Evolutionary conservation across 2,113 vertebrate species (phyloP).

Genomic region (Grammomys surdaster): DNA sequence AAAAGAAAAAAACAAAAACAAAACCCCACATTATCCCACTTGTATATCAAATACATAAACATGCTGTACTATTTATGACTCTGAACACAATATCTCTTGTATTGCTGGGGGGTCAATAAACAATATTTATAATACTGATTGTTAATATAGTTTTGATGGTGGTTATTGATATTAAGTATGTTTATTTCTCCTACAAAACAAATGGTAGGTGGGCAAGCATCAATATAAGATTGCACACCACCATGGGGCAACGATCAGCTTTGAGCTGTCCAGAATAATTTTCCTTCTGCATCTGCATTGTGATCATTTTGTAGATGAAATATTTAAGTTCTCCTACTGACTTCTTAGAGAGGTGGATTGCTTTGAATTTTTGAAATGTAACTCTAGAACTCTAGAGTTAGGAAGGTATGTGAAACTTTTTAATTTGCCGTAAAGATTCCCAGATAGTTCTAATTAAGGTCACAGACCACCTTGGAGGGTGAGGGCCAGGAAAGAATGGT

Average conservation of each 20-base stretch:
- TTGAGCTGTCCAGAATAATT: neutral
- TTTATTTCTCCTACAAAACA: constrained; percentile 65
- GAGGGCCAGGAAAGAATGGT: constrained; percentile 54
- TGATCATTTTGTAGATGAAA: constrained; percentile 74
- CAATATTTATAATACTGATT: constrained; percentile 51
- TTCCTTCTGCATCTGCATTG: constrained; percentile 24
- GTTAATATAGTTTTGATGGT: constrained; percentile 62
- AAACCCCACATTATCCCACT: neutral
- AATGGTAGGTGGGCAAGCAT: constrained; percentile 46
- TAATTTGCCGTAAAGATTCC: constrained; percentile 84
- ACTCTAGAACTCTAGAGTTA: constrained; percentile 82
- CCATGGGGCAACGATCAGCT: neutral
- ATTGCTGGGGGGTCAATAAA: constrained; percentile 46
- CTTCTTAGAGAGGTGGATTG: constrained; percentile 76
- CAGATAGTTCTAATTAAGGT: constrained; percentile 82
- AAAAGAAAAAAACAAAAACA: constrained; percentile 17
- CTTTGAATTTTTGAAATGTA: constrained; percentile 85
- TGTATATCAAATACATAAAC: constrained; percentile 63
- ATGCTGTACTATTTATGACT: constrained; percentile 54
- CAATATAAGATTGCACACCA: constrained; percentile 32
- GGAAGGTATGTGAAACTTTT: constrained; percentile 76
- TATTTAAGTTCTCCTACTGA: constrained; percentile 74
- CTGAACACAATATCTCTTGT: constrained; percentile 54
- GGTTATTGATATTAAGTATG: constrained; percentile 46
- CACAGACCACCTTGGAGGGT: constrained; percentile 84